These are phyloP conservation scores for Standfussiana lucernea DNA, from an alignment of 2,888 invertebrate species.

Conservation along the genomic window DNA sequence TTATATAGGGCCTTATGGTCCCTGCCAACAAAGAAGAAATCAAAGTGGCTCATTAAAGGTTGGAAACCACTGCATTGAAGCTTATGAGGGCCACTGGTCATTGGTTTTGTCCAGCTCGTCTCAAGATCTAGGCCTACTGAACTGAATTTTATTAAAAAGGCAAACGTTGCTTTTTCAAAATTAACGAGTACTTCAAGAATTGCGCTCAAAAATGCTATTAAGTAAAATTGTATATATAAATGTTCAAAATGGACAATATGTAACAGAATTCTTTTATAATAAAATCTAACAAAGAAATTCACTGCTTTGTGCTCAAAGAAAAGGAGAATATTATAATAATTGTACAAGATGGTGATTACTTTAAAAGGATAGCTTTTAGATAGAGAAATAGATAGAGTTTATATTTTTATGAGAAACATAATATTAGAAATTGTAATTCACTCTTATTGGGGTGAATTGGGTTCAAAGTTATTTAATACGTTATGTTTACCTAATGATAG, in stretches of 20 bases:
- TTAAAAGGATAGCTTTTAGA: constrained; percentile 5
- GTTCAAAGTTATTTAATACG: constrained; percentile 1
- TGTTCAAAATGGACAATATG: constrained; percentile 32
- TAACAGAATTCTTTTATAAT: constrained; percentile 22
- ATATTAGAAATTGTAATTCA: background rate
- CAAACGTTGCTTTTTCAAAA: background rate
- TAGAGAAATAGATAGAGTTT: constrained; percentile 3
- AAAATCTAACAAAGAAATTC: constrained; percentile 17
- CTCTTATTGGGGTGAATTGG: background rate
- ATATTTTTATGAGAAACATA: constrained; percentile 12
- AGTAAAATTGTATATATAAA: background rate
- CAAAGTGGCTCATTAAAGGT: no score
- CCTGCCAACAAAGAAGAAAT: no score
- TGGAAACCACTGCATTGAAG: no score
- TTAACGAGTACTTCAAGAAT: background rate
- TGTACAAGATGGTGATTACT: constrained; percentile 15
- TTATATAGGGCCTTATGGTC: no score
- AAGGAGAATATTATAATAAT: constrained; percentile 17
- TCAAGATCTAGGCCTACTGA: no score
- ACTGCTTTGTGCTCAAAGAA: constrained; percentile 41
- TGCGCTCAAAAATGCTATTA: constrained; percentile 18
- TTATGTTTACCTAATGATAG: background rate
- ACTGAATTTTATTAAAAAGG: no score
- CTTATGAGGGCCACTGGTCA: no score
- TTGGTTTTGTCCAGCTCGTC: no score